Evolutionary conservation across 2,888 invertebrate genomes (phyloP).

Genomic region (Artemia sp.): DNA sequence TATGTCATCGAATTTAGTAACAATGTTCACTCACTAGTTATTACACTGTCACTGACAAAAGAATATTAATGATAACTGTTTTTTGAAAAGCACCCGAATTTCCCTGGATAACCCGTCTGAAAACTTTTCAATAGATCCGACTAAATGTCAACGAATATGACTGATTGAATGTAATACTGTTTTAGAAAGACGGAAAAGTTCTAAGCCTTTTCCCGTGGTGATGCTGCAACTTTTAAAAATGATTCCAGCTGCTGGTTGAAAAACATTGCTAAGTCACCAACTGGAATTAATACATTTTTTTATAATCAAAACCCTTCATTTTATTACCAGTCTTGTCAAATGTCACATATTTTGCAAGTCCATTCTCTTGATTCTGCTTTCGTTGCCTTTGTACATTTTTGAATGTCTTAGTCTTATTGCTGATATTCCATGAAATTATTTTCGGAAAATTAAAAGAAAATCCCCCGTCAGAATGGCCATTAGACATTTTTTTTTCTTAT

Average conservation of each 20-base stretch:
- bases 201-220: slow-evolving; percentile 4
- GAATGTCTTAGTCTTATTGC: no score
- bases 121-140: slow-evolving; percentile 12
- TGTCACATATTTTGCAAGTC: no score
- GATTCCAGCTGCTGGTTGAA: not conserved
- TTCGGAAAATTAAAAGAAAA: no score
- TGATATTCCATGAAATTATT: no score
- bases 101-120: slow-evolving; percentile 3
- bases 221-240: not conserved
- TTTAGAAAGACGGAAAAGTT: slow-evolving; percentile 4
- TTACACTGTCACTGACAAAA: slow-evolving; percentile 13
- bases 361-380: no score
- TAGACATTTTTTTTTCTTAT: no score
- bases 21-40: slow-evolving; percentile 5
- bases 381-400: no score
- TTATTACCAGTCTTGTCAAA: no score
- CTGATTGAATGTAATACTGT: slow-evolving; percentile 8
- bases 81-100: not conserved
- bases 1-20: slow-evolving; percentile 2
- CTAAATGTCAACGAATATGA: slow-evolving; percentile 3
- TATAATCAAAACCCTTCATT: no score
- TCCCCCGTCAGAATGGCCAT: no score
- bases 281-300: no score
- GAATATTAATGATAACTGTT: slow-evolving; percentile 12
- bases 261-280: no score